These are phyloP conservation scores for Cerceris ruficornis DNA, from an alignment of 2,888 invertebrate genomes.

Conservation along the genomic window DNA sequence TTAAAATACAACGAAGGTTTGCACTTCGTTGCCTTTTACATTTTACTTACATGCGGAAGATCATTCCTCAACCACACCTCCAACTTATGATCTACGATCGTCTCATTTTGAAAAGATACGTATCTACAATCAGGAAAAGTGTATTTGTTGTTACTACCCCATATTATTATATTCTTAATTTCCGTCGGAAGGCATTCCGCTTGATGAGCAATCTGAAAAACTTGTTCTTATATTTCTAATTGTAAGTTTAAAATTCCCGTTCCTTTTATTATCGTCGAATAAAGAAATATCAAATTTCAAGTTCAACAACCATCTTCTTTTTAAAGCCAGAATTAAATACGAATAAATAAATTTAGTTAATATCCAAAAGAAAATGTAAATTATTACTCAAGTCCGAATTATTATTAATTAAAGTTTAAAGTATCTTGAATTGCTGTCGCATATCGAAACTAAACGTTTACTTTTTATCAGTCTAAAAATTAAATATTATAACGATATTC, in stretches of 20 bases:
- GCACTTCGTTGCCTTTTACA: not conserved
- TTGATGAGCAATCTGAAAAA: constrained; percentile 53
- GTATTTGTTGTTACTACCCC: constrained; percentile 53
- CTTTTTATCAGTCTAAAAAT: too few relatives aligned
- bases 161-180: constrained; percentile 62
- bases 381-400: too few relatives aligned
- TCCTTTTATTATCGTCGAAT: too few relatives aligned
- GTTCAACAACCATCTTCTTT: too few relatives aligned
- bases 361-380: too few relatives aligned
- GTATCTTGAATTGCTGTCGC: too few relatives aligned
- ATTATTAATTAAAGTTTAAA: too few relatives aligned
- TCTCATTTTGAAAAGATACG: constrained; percentile 37
- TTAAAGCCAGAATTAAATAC: too few relatives aligned
- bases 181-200: constrained; percentile 41
- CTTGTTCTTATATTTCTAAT: not conserved
- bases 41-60: constrained; percentile 46
- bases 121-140: constrained; percentile 54
- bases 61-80: constrained; percentile 47
- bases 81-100: constrained; percentile 19
- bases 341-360: too few relatives aligned
- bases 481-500: too few relatives aligned
- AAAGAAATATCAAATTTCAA: too few relatives aligned
- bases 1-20: not conserved
- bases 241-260: not conserved
- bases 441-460: too few relatives aligned